Base-by-base conservation (phyloP, 2,797 vertebrate species). In the Acanthurus tractus region DNA sequence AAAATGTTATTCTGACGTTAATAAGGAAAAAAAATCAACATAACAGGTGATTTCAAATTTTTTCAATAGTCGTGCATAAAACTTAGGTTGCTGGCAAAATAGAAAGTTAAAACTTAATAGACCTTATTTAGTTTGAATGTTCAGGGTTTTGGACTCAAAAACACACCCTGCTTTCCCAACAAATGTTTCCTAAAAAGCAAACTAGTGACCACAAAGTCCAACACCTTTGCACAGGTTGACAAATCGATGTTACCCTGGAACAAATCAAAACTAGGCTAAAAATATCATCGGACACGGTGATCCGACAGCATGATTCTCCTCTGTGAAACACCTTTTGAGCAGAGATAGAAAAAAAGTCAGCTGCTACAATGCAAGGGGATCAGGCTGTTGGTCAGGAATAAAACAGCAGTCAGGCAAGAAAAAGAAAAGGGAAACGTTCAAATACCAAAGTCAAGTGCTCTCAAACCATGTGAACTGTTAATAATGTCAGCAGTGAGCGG, bases 321-420 rank as follows among this genome's bases (percentile, higher is more conserved):
- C 83, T 70, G 78, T 63, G 17, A 86, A 78, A 79, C 64, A 82
- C 54, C 59, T 70, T 63, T 57, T 74, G 18, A 83, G 68, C 70
- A 82, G 56, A 68, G 63, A 81, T 7, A 74, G 74, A 88, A 50
- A 68, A 68, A 75, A 45, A 79, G 66, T 80, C 81, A 78, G 79
- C 78, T 84, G 82, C 77, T 84, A 54, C 8, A n/a, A 12, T 40
- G 12, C 38, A 12, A 40, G 48, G n/a, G 63, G 57, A 46, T 57
- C 8, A 23, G 50, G 67, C 71, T n/a, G 74, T 79, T 49, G 64
- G 53, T 64, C 54, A 36, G 17, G 54, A 56, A 81, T 66, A 65
- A 84, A 70, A 79, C 49, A 70, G 62, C 29, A 65, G 46, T 17
- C 64, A 63, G 52, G 70, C 18, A 63, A 78, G 57, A 76, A 17